Conservation (phyloP, 2,888 invertebrate genomes). For the Dascillus cervinus region DNA sequence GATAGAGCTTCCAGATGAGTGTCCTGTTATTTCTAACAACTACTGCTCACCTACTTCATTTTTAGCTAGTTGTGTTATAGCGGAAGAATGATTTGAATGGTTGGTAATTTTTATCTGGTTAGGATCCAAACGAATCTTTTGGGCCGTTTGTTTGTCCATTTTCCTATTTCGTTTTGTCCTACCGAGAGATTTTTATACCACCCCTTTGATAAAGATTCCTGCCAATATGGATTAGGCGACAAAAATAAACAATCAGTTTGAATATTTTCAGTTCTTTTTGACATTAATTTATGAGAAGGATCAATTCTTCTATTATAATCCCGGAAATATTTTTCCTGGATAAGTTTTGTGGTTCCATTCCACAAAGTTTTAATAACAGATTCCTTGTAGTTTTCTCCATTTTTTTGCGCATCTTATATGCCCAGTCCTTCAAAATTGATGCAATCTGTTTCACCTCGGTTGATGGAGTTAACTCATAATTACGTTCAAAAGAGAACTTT, state of each 20-base stretch:
- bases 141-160: constrained; percentile 3
- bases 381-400: constrained; percentile 1
- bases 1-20: constrained; percentile 1
- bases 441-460: constrained; percentile 2
- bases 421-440: constrained; percentile 1
- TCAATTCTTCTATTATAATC: too few relatives aligned
- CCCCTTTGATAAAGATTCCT: constrained; percentile 5
- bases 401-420: constrained; percentile 2
- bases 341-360: constrained; percentile 2
- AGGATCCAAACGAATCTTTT: too few relatives aligned
- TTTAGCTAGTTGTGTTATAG: constrained; percentile 5
- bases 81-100: constrained; percentile 3
- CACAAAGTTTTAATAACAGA: constrained; percentile 1
- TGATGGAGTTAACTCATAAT: constrained; percentile 1
- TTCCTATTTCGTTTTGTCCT: constrained; percentile 2
- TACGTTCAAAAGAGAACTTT: too few relatives aligned
- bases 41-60: constrained; percentile 6
- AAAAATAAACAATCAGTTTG: too few relatives aligned
- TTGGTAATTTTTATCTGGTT: constrained; percentile 2
- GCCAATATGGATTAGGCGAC: too few relatives aligned
- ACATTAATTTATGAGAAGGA: too few relatives aligned
- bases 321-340: constrained; percentile 2
- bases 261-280: too few relatives aligned
- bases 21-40: constrained; percentile 5
- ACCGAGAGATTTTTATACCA: constrained; percentile 6